Base-by-base conservation (phyloP, 2,888 invertebrate species). In the Eurytoma adleriae region DNA sequence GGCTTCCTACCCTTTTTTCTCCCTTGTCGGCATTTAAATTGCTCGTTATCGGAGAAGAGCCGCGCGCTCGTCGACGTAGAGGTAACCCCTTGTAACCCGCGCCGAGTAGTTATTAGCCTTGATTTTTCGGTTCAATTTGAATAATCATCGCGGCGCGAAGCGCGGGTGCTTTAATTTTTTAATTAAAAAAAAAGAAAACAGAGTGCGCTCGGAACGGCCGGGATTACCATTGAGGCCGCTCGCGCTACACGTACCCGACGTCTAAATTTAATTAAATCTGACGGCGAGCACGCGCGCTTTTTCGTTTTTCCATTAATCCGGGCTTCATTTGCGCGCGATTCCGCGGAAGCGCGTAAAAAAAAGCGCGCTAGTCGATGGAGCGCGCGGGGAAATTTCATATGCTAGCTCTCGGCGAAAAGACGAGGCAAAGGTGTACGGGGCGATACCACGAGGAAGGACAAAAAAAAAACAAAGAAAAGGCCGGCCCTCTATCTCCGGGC, bases 11-110 rank as follows among this genome's bases (percentile, higher is more conserved):
- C 13, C 59, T 70, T 48, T 40, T 57, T 48, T 30, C n/a, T 16
- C 10, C 10, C 16, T 50, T 61, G 50, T 71, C 61, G 14, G 52
- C 61, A 71, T 71, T 71, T 59, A 52, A 62, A 71, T 61, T 61
- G 71, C 71, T 71, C 27, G n/a, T 71, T 71, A 61, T 12, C 7
- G 40, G 40, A 40, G 10, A 7, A 10, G 40, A 40, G 40, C 10
- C 1, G 40, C 10, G 10, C 7, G 7, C 40, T 7, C 40, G 40
- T 10, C 1, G 40, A 40, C 10, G 10, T 40, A 40, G 10, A 1
- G 24, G 24, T 24, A 24, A 0, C 40, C 40, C 40, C 40, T 40
- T 40, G 40, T 10, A 10, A 40, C 10, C 40, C 24, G 7, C 40
- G 40, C 5, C 10, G 40, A 10, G 1, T 40, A 40, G 40, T 40